These are phyloP conservation scores for Papilio protenor DNA, from an alignment of 2,888 invertebrate species.

Conservation along the genomic window DNA sequence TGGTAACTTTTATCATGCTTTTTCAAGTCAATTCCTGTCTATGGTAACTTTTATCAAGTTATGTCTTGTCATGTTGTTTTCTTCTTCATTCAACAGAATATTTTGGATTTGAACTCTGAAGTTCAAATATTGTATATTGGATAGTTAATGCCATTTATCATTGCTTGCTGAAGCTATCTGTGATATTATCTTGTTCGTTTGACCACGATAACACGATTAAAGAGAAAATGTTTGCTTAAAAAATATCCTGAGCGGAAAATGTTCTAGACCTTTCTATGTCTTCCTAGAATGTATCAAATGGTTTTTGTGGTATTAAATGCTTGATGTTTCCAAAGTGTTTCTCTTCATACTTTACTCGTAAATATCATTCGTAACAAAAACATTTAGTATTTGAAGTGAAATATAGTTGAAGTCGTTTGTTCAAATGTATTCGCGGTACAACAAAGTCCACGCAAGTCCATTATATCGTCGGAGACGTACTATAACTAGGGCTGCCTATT, in stretches of 20 bases:
- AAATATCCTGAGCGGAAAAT: neutral
- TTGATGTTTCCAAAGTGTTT: neutral
- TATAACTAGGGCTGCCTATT: neutral
- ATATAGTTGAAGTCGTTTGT: neutral
- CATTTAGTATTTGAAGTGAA: no score
- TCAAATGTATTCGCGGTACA: neutral
- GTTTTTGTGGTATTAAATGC: neutral
- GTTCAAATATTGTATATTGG: neutral
- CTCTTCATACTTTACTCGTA: no score
- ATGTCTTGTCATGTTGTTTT: no score
- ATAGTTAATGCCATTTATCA: neutral
- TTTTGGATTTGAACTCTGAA: neutral
- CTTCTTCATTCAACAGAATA: neutral
- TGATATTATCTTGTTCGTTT: conserved; percentile 11
- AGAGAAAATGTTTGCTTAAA: neutral
- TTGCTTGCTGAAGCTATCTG: conserved; percentile 14
- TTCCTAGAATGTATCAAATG: neutral
- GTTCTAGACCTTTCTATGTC: neutral
- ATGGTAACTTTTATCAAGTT: neutral
- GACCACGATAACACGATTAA: conserved; percentile 14
- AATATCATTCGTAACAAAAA: no score
- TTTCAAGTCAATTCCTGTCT: neutral
- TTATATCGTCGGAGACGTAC: neutral
- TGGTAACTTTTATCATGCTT: neutral
- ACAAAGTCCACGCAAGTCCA: conserved; percentile 18